These are phyloP conservation scores for Reticulitermes lucifugus DNA, from an alignment of 2,888 invertebrate genomes.

Conservation along the genomic window DNA sequence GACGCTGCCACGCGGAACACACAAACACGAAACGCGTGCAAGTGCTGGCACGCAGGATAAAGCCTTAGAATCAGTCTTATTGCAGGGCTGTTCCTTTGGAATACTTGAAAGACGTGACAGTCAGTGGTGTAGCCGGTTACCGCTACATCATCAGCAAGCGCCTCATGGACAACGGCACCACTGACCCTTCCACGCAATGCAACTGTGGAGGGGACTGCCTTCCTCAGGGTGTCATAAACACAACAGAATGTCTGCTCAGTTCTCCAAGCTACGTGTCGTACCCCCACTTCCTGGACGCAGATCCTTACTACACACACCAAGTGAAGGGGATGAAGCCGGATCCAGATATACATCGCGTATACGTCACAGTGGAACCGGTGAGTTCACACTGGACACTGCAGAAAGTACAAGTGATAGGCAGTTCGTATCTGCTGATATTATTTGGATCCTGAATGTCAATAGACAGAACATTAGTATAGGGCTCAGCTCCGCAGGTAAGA, in stretches of 20 bases:
- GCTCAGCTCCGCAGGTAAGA: no score
- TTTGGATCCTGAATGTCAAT: no score
- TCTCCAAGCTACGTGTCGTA: slow-evolving; percentile 87
- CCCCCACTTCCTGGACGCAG: slow-evolving; percentile 86
- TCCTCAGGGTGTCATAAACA: slow-evolving; percentile 82
- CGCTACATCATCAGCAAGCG: slow-evolving; percentile 71
- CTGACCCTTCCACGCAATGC: slow-evolving; percentile 73
- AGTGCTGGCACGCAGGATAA: no score
- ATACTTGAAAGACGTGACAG: slow-evolving; percentile 67
- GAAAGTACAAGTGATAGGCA: no score
- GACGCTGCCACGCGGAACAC: no score
- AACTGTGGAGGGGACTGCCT: slow-evolving; percentile 78
- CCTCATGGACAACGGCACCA: slow-evolving; percentile 72
- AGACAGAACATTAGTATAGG: no score
- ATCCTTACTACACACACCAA: slow-evolving; percentile 72
- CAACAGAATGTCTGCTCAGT: slow-evolving; percentile 80
- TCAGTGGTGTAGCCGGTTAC: slow-evolving; percentile 69
- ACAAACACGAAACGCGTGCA: no score
- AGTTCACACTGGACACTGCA: slow-evolving; percentile 56
- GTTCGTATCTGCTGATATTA: no score
- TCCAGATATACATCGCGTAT: slow-evolving; percentile 78
- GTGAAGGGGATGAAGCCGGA: slow-evolving; percentile 79
- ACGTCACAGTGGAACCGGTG: slow-evolving; percentile 81
- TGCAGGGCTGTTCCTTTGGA: slow-evolving; percentile 71
- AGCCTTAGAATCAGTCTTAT: slow-evolving; percentile 1